These are phyloP conservation scores for Anthophora plumipes DNA, from an alignment of 2,888 invertebrate genomes.

Conservation along the genomic window DNA sequence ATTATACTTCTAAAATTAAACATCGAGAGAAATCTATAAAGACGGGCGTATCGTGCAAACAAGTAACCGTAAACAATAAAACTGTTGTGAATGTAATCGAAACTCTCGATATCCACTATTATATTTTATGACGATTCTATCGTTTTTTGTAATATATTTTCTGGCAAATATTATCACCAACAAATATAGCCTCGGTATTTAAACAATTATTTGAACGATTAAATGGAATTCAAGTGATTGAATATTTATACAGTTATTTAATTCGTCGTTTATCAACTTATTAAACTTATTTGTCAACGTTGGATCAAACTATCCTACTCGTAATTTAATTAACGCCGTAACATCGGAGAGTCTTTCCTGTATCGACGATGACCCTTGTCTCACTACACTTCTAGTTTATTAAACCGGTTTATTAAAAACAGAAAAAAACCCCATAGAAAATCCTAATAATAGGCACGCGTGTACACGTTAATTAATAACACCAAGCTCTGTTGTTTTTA, in stretches of 20 bases:
- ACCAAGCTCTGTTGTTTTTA: too few species aligned
- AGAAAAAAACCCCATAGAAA: too few species aligned
- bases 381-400: too few species aligned
- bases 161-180: neutral
- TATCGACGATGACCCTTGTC: too few species aligned
- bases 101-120: neutral
- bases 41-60: neutral
- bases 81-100: conserved; percentile 25
- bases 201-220: conserved; percentile 14
- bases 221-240: neutral
- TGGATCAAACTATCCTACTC: too few species aligned
- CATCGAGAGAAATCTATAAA: neutral
- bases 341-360: too few species aligned
- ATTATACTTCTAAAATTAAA: neutral
- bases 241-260: conserved; percentile 3
- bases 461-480: neutral
- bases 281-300: neutral
- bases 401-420: too few species aligned
- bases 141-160: conserved; percentile 1
- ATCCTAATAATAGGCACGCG: too few species aligned
- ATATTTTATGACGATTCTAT: neutral
- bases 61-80: conserved; percentile 24
- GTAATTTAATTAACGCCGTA: too few species aligned
- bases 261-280: too few species aligned
- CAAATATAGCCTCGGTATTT: conserved; percentile 1